These are phyloP conservation scores for Drosophila bunnanda DNA, from an alignment of 2,888 invertebrate genomes.

Conservation along the genomic window DNA sequence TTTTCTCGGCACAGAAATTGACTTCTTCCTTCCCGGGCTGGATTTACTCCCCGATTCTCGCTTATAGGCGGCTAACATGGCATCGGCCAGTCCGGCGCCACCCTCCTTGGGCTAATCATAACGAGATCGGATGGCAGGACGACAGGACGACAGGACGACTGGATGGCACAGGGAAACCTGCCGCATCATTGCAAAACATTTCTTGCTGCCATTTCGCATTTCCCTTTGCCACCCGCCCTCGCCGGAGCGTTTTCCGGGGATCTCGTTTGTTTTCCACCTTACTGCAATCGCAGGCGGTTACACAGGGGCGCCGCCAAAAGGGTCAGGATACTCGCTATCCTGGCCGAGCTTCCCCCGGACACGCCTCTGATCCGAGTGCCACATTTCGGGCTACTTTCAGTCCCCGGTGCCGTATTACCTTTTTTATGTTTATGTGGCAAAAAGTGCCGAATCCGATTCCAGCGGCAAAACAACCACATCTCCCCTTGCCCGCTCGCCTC, in stretches of 20 bases:
- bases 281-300: slow-evolving; percentile 67
- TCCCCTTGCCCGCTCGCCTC: neutral
- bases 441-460: slow-evolving; percentile 51
- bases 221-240: slow-evolving; percentile 17
- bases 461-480: slow-evolving; percentile 41
- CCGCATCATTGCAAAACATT: slow-evolving; percentile 71
- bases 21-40: slow-evolving; percentile 36
- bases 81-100: slow-evolving; percentile 12
- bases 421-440: slow-evolving; percentile 74
- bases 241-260: slow-evolving; percentile 8
- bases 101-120: slow-evolving; percentile 62
- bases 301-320: slow-evolving; percentile 15
- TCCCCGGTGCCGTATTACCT: slow-evolving; percentile 77
- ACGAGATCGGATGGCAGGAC: slow-evolving; percentile 34
- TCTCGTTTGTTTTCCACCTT: slow-evolving; percentile 62
- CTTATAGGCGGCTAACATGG: slow-evolving; percentile 60
- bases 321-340: slow-evolving; percentile 17
- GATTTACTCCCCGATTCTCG: slow-evolving; percentile 24
- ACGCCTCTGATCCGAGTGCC: slow-evolving; percentile 39
- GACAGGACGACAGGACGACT: too few species aligned
- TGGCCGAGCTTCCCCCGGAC: slow-evolving; percentile 20
- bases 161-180: slow-evolving; percentile 57
- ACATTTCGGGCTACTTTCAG: slow-evolving; percentile 39
- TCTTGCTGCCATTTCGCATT: slow-evolving; percentile 44
- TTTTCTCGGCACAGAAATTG: slow-evolving; percentile 38